phyloP scores from a whole-genome alignment of 2,888 invertebrate species.

The Drosophila aldrichi region DNA sequence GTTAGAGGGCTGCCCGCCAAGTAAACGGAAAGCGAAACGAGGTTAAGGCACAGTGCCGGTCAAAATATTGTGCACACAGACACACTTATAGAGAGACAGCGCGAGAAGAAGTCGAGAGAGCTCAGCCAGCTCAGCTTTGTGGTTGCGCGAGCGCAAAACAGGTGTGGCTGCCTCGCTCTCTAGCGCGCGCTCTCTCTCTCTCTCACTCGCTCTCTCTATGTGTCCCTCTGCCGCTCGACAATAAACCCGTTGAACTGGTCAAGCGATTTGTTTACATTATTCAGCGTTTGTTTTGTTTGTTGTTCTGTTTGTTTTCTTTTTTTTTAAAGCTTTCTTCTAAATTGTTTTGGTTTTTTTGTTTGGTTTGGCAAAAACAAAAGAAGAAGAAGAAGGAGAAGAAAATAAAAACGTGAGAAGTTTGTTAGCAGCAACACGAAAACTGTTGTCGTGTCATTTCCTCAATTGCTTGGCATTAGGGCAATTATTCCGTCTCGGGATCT shows the following conservation, averaged over 20 bases:
- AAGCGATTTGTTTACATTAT: conserved; percentile 75
- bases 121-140: conserved; percentile 21
- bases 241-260: conserved; percentile 67
- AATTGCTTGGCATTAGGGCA: not conserved
- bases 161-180: conserved; percentile 63
- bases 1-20: conserved; percentile 71
- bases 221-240: conserved; percentile 4
- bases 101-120: conserved; percentile 5
- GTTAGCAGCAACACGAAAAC: conserved; percentile 54
- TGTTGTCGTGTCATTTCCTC: conserved; percentile 14
- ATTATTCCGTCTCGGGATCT: not conserved
- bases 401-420: conserved; percentile 50
- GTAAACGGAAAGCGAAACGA: conserved; percentile 61
- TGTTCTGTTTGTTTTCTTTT: conserved; percentile 27
- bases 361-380: conserved; percentile 10
- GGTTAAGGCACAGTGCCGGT: conserved; percentile 71
- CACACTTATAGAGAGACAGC: not conserved
- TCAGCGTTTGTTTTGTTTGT: conserved; percentile 61
- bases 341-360: conserved; percentile 40
- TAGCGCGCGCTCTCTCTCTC: conserved; percentile 2
- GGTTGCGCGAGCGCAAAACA: conserved; percentile 68
- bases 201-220: conserved; percentile 12
- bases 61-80: conserved; percentile 29
- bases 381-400: too few species aligned
- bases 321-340: conserved; percentile 53